phyloP scores from a whole-genome alignment of 2,888 invertebrate species.

The Clusia tigrina region DNA sequence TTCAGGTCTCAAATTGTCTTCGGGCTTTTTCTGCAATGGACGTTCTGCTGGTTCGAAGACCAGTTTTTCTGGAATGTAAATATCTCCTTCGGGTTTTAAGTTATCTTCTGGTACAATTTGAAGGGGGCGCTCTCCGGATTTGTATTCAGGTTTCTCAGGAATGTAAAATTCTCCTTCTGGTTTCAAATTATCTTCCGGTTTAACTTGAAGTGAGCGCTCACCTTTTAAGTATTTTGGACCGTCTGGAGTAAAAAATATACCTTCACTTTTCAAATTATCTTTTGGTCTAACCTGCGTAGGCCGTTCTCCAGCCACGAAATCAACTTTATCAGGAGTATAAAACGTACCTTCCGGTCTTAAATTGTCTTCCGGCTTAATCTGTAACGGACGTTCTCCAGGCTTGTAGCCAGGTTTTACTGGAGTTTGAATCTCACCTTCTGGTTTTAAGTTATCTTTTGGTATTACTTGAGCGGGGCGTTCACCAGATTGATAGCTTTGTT shows the following conservation, averaged over 20 bases:
- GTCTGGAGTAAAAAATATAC: constrained; percentile 63
- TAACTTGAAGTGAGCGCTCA: constrained; percentile 60
- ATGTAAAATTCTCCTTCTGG: constrained; percentile 70
- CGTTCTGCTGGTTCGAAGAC: constrained; percentile 56
- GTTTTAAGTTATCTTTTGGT: constrained; percentile 68
- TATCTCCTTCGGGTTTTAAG: constrained; percentile 69
- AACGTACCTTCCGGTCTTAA: constrained; percentile 66
- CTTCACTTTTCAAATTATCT: constrained; percentile 66
- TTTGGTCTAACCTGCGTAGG: constrained; percentile 60
- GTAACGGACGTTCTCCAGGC: constrained; percentile 66
- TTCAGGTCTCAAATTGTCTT: constrained; percentile 69
- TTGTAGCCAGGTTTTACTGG: constrained; percentile 65
- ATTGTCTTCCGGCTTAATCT: constrained; percentile 65
- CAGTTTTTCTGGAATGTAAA: constrained; percentile 65
- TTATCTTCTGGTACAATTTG: constrained; percentile 68
- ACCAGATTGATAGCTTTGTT: constrained; percentile 54
- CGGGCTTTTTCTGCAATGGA: constrained; percentile 61
- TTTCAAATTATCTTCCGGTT: constrained; percentile 68
- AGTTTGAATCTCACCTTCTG: constrained; percentile 69
- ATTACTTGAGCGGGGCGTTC: constrained; percentile 64
- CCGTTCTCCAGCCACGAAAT: constrained; percentile 57
- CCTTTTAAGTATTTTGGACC: constrained; percentile 57
- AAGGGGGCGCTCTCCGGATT: constrained; percentile 65
- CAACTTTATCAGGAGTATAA: constrained; percentile 66
- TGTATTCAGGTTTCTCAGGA: constrained; percentile 63